phyloP scores from a whole-genome alignment of 2,888 invertebrate species.

The Lasioglossum oenotherae region DNA sequence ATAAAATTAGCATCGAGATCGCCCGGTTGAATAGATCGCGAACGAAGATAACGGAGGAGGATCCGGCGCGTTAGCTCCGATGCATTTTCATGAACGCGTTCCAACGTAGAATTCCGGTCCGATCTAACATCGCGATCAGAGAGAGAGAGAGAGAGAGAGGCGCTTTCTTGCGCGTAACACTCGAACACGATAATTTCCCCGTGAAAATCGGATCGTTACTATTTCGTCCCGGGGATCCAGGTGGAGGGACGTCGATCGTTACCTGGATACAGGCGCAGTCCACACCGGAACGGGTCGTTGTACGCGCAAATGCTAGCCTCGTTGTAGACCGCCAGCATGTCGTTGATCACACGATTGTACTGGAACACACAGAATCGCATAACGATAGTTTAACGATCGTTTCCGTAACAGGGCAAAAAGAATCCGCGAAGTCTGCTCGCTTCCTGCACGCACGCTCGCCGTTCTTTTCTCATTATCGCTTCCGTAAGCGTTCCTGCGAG shows the following conservation, averaged over 20 bases:
- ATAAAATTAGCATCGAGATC: neutral
- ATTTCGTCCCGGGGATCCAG: neutral
- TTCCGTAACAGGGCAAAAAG: neutral
- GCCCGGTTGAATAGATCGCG: neutral
- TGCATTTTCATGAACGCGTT: conserved; percentile 49
- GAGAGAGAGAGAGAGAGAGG: conserved; percentile 40
- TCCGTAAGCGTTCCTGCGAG: neutral
- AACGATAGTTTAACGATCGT: conserved; percentile 1
- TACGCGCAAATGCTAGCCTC: conserved; percentile 93
- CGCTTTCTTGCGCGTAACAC: conserved; percentile 57
- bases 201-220: conserved; percentile 39
- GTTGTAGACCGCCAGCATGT: conserved; percentile 95
- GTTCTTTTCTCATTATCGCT: neutral
- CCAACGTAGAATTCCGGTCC: conserved; percentile 20
- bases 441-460: conserved; percentile 23
- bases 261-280: conserved; percentile 92
- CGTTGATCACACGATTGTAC: conserved; percentile 95
- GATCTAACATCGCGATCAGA: conserved; percentile 40
- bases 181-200: conserved; percentile 45
- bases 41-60: neutral
- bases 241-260: conserved; percentile 55
- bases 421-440: conserved; percentile 1
- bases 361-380: conserved; percentile 82
- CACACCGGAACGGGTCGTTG: conserved; percentile 93
- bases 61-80: conserved; percentile 16